These are phyloP conservation scores for Sphecodes monilicornis DNA, from an alignment of 2,888 invertebrate genomes.

Conservation along the genomic window DNA sequence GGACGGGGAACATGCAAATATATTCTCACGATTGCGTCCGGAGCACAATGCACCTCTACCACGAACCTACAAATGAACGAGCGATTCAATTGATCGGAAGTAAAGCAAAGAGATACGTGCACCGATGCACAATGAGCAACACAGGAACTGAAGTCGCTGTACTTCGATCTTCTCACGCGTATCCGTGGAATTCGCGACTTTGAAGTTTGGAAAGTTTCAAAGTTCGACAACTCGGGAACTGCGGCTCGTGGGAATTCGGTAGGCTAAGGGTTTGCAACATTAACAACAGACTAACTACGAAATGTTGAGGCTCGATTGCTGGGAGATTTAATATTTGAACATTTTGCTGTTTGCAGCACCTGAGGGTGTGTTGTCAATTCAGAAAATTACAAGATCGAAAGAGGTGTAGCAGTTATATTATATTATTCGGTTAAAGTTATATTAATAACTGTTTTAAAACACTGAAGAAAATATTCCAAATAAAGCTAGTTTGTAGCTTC, in stretches of 20 bases:
- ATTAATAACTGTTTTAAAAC: no score
- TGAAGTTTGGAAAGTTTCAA: not conserved
- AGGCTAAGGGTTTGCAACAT: not conserved
- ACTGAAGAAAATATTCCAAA: no score
- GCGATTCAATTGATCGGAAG: slow-evolving; percentile 43
- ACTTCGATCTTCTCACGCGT: not conserved
- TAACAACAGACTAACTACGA: no score
- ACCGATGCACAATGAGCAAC: not conserved
- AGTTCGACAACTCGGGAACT: not conserved
- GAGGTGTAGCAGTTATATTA: no score
- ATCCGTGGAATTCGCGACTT: not conserved
- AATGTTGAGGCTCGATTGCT: no score
- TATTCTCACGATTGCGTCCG: slow-evolving; percentile 38
- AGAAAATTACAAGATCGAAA: no score
- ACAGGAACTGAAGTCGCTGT: not conserved
- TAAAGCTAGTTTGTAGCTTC: no score
- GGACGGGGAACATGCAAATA: slow-evolving; percentile 22
- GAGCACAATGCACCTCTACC: slow-evolving; percentile 13
- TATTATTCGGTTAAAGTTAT: no score
- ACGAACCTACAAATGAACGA: slow-evolving; percentile 17
- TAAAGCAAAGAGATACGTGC: slow-evolving; percentile 14
- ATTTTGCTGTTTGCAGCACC: no score
- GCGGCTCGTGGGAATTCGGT: not conserved
- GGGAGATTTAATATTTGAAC: no score
- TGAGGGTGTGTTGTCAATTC: no score